Evolutionary conservation across 2,113 vertebrate genomes (phyloP).

Genomic region (Meriones unguiculatus): DNA sequence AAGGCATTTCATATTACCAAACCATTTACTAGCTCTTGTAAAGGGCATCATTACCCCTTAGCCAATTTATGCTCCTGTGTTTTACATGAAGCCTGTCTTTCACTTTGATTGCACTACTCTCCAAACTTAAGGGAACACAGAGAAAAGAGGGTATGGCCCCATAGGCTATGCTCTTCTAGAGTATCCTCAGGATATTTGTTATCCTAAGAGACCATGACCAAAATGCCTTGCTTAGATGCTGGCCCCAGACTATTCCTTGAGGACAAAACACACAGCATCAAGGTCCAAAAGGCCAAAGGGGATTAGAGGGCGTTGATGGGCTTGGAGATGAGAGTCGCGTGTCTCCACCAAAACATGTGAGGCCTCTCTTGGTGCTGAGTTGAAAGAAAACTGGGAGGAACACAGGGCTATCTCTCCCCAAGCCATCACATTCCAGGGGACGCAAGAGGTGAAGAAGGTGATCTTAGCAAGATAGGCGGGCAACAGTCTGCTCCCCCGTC

Average conservation of each 20-base stretch:
- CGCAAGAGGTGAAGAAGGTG: background rate
- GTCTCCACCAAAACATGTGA: background rate
- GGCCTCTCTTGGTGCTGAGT: background rate
- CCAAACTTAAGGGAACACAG: background rate
- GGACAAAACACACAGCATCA: background rate
- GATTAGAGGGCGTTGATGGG: background rate
- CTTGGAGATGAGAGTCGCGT: background rate
- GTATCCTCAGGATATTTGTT: background rate
- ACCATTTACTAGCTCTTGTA: background rate
- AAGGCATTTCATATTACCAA: conserved; percentile 4
- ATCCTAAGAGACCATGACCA: background rate
- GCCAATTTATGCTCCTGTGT: background rate
- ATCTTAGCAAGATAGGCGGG: conserved; percentile 4
- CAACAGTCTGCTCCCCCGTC: background rate
- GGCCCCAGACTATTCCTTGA: background rate
- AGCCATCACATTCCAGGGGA: background rate
- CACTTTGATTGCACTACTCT: background rate
- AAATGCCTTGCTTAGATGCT: background rate
- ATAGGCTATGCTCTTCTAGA: background rate
- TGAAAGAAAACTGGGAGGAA: background rate
- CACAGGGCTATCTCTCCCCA: background rate
- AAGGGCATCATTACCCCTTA: background rate
- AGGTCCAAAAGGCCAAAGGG: background rate
- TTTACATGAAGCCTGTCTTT: background rate
- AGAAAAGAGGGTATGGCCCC: background rate